Conservation (phyloP, 2,888 invertebrate genomes). For the Chamaedrilus cognettii region DNA sequence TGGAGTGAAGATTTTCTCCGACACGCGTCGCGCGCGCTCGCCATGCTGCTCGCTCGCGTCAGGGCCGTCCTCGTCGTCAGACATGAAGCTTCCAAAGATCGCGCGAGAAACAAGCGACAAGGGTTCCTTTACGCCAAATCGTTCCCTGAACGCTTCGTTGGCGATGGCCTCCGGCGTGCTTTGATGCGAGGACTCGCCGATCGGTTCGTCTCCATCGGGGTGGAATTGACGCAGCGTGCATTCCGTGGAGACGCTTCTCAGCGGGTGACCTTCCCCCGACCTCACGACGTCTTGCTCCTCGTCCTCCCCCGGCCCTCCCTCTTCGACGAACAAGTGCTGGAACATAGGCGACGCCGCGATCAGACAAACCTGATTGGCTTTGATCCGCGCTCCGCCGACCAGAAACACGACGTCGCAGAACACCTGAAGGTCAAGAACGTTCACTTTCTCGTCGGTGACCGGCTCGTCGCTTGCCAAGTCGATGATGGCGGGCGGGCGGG, state of each 20-base stretch:
- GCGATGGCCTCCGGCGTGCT: no score
- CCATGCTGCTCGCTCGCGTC: background rate
- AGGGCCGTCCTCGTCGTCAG: background rate
- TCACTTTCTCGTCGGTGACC: conserved; percentile 73
- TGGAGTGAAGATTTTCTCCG: no score
- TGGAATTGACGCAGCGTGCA: background rate
- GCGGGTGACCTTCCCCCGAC: background rate
- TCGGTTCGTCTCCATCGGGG: no score
- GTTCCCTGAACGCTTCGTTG: no score
- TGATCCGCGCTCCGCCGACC: background rate
- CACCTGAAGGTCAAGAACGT: background rate
- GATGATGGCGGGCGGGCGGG: conserved; percentile 76
- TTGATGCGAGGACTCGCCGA: no score
- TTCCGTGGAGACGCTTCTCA: background rate
- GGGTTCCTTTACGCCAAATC: no score
- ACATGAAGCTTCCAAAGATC: no score
- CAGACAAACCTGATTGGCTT: conserved; percentile 2
- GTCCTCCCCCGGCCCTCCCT: conserved; percentile 67
- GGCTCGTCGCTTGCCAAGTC: conserved; percentile 65
- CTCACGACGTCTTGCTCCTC: background rate
- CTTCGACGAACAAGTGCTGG: conserved; percentile 63
- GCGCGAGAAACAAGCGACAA: no score
- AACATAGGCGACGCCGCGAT: background rate
- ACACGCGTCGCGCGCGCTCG: background rate
- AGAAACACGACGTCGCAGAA: conserved; percentile 8